Base-by-base conservation (phyloP, 2,888 invertebrate species). In the Sinohyriopsis cumingii region DNA sequence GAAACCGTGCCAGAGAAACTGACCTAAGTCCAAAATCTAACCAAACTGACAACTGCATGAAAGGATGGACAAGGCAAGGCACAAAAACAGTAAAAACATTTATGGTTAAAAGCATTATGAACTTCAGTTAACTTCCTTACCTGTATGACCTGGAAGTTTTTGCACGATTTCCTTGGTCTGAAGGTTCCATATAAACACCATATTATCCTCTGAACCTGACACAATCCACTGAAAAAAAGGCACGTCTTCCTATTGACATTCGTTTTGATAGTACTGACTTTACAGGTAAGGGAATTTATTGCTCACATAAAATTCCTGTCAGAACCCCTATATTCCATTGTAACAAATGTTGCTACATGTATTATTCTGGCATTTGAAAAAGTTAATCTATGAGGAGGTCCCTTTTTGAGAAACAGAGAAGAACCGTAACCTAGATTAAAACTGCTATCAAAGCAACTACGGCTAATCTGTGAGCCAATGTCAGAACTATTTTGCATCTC, bases 141-240 rank as follows among this genome's bases (percentile, higher is more conserved):
- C 98, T 79, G 97, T 96, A 90, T 99, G 99, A 0, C 99, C 99
- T 84, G 96, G 95, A 75, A 99, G 92, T 91, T 97, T 96, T 91
- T 99, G 99, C 72, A 99, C 99, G 72, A 99, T 95, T 92, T 99
- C 99, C 91, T 99, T 99, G 20, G 98, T 98, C 90, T 99, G 99
- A 79, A 99, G 93, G 92, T 99, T 99, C 99, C 99, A 99, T 86
- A 99, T 98, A 90, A 99, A 99, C 0, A 99, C 97, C 92, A 96
- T 93, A 90, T 98, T 96, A 91, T 99, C 99, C 91, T 99, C 99
- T 6, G 99, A 99, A n/a, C 99, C 99, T 59, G 98, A 98, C 63
- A 99, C 99, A 89, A 99, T 99, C 99, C 99, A 99, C 96, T 97
- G 91, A 24, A 91, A 91, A 83, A 72, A 75, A 75, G 12, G 63